Conservation (phyloP, 2,113 vertebrate species). For the Hippocampus barbouri region DNA sequence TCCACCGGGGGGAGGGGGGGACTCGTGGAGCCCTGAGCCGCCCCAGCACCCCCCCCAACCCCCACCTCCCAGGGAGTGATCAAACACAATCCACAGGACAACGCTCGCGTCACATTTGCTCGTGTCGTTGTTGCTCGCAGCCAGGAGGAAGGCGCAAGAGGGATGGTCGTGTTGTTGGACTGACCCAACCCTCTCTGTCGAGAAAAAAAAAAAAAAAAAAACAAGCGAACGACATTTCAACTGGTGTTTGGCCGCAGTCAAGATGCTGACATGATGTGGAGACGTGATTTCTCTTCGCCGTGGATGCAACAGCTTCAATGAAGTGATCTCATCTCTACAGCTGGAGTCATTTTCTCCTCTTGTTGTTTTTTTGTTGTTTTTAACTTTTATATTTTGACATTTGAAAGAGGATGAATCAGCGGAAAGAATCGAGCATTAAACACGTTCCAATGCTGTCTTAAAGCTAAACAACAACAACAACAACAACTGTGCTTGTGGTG, state of each 20-base stretch:
- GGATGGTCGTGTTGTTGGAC: background rate
- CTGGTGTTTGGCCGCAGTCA: conserved; percentile 53
- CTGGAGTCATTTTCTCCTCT: background rate
- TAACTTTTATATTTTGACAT: conserved; percentile 24
- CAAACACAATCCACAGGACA: conserved; percentile 44
- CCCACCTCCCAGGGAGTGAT: conserved; percentile 36
- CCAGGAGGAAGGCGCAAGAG: background rate
- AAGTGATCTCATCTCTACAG: conserved; percentile 29
- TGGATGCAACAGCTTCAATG: conserved; percentile 39
- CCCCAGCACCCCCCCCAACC: background rate
- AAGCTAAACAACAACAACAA: background rate
- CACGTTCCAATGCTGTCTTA: background rate
- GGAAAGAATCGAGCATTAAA: conserved; percentile 25
- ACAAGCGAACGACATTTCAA: conserved; percentile 35
- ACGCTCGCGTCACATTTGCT: conserved; percentile 27
- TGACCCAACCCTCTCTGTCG: background rate
- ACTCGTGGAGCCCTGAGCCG: conserved; percentile 30
- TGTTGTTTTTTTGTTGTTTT: background rate
- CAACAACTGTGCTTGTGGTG: conserved; percentile 48
- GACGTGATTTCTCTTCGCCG: conserved; percentile 21
- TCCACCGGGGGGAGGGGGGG: conserved; percentile 39
- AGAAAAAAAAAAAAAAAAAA: background rate
- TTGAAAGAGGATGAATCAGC: conserved; percentile 49
- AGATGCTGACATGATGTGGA: conserved; percentile 41
- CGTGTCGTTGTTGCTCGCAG: conserved; percentile 10